Conservation (phyloP, 2,888 invertebrate genomes). For the Anticlea derivata region DNA sequence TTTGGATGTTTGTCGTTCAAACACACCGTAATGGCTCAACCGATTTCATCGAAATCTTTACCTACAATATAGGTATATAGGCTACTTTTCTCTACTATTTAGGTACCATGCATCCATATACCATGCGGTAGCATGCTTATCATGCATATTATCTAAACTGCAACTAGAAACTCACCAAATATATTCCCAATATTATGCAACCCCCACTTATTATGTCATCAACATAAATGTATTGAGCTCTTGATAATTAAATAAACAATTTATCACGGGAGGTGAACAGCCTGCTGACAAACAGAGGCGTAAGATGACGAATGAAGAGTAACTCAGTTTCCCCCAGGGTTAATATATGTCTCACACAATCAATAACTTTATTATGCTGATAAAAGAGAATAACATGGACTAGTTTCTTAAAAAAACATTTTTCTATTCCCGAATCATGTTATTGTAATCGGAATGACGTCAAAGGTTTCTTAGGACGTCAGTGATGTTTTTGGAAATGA, state of each 20-base stretch:
- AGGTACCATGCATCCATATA: no score
- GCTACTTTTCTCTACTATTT: no score
- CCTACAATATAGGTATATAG: no score
- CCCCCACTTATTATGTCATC: slow-evolving; percentile 12
- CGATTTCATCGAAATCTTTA: no score
- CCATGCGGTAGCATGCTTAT: no score
- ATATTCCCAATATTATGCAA: slow-evolving; percentile 14
- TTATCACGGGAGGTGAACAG: slow-evolving; percentile 14
- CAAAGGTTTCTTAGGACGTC: slow-evolving; percentile 31
- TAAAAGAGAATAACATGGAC: slow-evolving; percentile 43
- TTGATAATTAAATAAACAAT: slow-evolving; percentile 16
- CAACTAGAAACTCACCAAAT: slow-evolving; percentile 20
- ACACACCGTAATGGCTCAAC: no score
- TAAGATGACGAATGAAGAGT: slow-evolving; percentile 45
- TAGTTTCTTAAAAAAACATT: slow-evolving; percentile 29
- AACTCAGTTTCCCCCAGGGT: slow-evolving; percentile 37
- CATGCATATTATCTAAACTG: no score
- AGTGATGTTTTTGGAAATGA: slow-evolving; percentile 2
- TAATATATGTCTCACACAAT: slow-evolving; percentile 44
- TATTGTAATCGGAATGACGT: slow-evolving; percentile 40
- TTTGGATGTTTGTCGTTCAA: no score
- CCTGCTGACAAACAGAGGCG: slow-evolving; percentile 20
- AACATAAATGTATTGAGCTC: slow-evolving; percentile 15
- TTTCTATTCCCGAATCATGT: slow-evolving; percentile 15
- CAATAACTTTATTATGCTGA: slow-evolving; percentile 31